Conservation (phyloP, 2,888 invertebrate genomes). For the Cynaeus angustus region DNA sequence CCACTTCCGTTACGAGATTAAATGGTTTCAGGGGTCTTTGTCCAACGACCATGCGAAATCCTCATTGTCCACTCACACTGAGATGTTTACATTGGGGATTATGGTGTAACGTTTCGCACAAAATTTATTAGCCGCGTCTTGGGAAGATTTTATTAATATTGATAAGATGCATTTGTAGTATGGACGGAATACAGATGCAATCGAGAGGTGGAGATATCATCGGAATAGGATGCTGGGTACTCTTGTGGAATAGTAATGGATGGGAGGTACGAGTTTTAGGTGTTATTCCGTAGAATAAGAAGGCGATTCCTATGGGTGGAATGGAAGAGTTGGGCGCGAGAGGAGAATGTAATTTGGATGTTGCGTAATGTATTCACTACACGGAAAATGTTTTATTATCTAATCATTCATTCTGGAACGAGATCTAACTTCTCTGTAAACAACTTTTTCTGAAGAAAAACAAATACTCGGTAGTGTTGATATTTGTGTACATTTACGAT, state of each 20-base stretch:
- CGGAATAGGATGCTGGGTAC: constrained; percentile 47
- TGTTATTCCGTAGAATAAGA: constrained; percentile 12
- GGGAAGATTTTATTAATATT: constrained; percentile 36
- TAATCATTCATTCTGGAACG: too few relatives aligned
- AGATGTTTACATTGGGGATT: constrained; percentile 51
- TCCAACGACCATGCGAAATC: constrained; percentile 55
- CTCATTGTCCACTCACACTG: constrained; percentile 50
- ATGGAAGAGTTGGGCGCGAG: constrained; percentile 20
- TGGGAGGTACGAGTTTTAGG: not conserved
- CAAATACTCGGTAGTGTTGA: too few relatives aligned
- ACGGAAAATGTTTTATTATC: too few relatives aligned
- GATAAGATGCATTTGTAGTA: constrained; percentile 30
- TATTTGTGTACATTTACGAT: too few relatives aligned
- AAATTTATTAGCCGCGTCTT: constrained; percentile 17
- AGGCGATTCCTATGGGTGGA: constrained; percentile 26
- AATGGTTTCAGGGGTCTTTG: constrained; percentile 58
- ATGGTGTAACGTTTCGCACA: constrained; percentile 29
- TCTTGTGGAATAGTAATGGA: constrained; percentile 42
- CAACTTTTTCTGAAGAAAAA: too few relatives aligned
- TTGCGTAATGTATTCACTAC: constrained; percentile 3
- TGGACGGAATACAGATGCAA: constrained; percentile 19
- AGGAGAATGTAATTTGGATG: constrained; percentile 6
- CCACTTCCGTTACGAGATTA: constrained; percentile 63
- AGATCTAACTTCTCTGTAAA: too few relatives aligned
- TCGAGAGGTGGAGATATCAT: constrained; percentile 41